Conservation (phyloP, 1,140 invertebrate species). For the Sogatella furcifera region DNA sequence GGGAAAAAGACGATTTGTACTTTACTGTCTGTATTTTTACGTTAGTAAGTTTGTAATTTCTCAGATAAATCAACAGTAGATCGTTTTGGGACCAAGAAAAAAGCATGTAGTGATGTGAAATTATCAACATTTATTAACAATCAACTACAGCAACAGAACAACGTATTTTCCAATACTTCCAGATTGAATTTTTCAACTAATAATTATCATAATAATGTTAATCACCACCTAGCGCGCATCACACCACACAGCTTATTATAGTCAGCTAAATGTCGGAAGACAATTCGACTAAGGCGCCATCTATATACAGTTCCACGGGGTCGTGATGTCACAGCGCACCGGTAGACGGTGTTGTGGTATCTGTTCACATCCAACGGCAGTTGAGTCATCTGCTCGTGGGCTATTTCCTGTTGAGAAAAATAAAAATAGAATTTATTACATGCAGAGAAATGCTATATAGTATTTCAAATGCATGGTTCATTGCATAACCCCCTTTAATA, state of each 20-base stretch:
- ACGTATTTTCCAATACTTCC: neutral
- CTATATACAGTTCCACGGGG: conserved; percentile 56
- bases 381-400: neutral
- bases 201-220: no score
- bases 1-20: no score
- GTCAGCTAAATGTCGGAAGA: conserved; percentile 79
- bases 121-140: no score
- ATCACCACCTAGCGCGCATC: conserved; percentile 77
- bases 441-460: no score
- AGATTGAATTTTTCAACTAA: neutral
- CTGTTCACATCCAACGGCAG: neutral
- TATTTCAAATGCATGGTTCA: no score
- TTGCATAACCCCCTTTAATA: no score
- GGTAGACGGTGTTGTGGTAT: neutral
- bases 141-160: no score
- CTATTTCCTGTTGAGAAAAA: neutral
- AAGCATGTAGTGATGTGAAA: no score
- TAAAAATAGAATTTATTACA: neutral
- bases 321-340: conserved; percentile 74
- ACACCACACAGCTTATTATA: conserved; percentile 82
- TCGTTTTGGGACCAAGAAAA: no score
- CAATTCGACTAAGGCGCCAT: conserved; percentile 77
- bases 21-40: no score
- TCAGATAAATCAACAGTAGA: no score
- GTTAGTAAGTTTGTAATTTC: no score